These are phyloP conservation scores for Heliconius hermathena DNA, from an alignment of 1,140 invertebrate genomes.

Conservation along the genomic window DNA sequence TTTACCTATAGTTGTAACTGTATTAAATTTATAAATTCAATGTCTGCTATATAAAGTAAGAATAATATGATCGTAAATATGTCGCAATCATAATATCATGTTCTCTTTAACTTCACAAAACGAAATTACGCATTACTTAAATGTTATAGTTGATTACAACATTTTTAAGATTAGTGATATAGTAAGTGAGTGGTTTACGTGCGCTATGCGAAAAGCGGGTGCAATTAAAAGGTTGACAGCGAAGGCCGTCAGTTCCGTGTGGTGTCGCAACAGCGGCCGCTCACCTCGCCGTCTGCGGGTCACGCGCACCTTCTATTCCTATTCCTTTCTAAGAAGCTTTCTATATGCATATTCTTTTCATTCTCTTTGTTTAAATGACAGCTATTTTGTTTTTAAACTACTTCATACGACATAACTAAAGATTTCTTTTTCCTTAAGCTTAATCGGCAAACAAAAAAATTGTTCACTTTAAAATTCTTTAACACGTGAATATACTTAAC, in stretches of 20 bases:
- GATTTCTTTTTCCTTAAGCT: background rate
- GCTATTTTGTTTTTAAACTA: constrained; percentile 9
- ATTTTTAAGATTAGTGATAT: constrained; percentile 4
- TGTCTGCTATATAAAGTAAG: too few relatives aligned
- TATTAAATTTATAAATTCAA: too few relatives aligned
- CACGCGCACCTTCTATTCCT: constrained; percentile 75
- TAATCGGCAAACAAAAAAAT: background rate
- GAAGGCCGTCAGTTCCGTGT: constrained; percentile 73
- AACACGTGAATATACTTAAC: too few relatives aligned
- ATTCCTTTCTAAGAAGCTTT: constrained; percentile 81
- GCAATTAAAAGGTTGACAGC: constrained; percentile 72
- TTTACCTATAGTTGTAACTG: too few relatives aligned
- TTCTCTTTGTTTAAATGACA: constrained; percentile 32
- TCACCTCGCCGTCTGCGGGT: constrained; percentile 72
- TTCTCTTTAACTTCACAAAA: constrained; percentile 44
- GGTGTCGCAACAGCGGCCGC: constrained; percentile 70
- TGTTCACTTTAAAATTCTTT: background rate
- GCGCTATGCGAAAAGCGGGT: constrained; percentile 49
- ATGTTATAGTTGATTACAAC: background rate
- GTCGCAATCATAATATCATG: too few relatives aligned
- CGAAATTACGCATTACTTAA: background rate
- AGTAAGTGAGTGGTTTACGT: constrained; percentile 26
- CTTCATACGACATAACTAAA: background rate
- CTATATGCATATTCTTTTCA: constrained; percentile 56
- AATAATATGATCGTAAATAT: too few relatives aligned